These are phyloP conservation scores for Battus philenor DNA, from an alignment of 1,140 invertebrate genomes.

Conservation along the genomic window DNA sequence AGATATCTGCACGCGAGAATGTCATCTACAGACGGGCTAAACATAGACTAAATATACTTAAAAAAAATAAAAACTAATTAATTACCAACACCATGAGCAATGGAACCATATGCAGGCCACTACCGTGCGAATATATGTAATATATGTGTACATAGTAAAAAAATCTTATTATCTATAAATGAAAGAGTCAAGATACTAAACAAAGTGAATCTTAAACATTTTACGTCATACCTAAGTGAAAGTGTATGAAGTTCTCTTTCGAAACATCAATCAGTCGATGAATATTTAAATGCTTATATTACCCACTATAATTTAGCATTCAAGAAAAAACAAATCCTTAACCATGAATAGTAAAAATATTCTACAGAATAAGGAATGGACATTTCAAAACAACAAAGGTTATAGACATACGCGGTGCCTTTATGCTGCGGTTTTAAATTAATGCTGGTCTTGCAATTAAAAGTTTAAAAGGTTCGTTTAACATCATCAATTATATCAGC, in stretches of 20 bases:
- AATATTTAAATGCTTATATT: conserved; percentile 63
- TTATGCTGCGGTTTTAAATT: conserved; percentile 24
- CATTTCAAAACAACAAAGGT: conserved; percentile 51
- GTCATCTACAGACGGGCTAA: conserved; percentile 12
- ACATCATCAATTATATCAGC: no score
- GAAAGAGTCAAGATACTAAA: conserved; percentile 32
- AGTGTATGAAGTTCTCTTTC: conserved; percentile 34
- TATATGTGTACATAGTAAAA: conserved; percentile 24
- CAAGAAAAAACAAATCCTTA: conserved; percentile 42
- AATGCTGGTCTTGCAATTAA: conserved; percentile 71
- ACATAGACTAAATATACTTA: conserved; percentile 9
- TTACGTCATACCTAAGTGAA: conserved; percentile 23
- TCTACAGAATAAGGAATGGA: conserved; percentile 68
- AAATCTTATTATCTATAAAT: conserved; percentile 35
- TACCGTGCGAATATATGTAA: conserved; percentile 43
- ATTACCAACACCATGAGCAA: conserved; percentile 38
- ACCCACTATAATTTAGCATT: conserved; percentile 42
- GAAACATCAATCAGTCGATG: conserved; percentile 50
- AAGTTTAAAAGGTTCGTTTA: conserved; percentile 66
- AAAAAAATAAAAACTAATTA: conserved; percentile 30
- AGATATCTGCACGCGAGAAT: conserved; percentile 2
- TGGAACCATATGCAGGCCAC: conserved; percentile 46
- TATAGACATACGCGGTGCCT: conserved; percentile 31
- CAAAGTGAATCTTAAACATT: conserved; percentile 30
- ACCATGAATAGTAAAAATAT: conserved; percentile 40